Conservation (phyloP, 2,113 vertebrate species). For the Condylura cristata region DNA sequence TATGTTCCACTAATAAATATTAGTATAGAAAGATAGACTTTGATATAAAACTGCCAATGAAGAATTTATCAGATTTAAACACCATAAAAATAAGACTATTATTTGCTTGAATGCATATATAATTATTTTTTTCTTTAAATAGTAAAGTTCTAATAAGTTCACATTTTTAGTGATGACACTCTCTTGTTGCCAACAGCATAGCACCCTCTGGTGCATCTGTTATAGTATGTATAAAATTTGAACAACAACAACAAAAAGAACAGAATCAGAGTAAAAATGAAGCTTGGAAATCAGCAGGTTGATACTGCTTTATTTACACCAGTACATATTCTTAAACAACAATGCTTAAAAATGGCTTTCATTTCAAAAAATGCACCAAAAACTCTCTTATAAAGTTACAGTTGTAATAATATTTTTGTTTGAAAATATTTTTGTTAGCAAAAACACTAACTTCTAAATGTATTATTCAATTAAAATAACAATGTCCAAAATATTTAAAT, state of each 20-base stretch:
- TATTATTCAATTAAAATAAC: constrained; percentile 48
- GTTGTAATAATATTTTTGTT: constrained; percentile 3
- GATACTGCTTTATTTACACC: constrained; percentile 32
- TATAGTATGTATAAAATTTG: constrained; percentile 74
- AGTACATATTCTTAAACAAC: constrained; percentile 34
- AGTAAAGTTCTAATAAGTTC: constrained; percentile 62
- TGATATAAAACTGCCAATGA: constrained; percentile 40
- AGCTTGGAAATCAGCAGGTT: constrained; percentile 43
- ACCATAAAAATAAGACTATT: constrained; percentile 44
- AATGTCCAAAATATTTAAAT: not conserved
- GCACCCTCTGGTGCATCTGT: constrained; percentile 86
- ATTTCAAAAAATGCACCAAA: constrained; percentile 53
- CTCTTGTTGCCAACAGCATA: constrained; percentile 82
- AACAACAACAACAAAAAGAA: constrained; percentile 22
- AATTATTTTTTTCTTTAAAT: constrained; percentile 70
- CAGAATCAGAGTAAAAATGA: constrained; percentile 42
- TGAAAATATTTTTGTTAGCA: constrained; percentile 46
- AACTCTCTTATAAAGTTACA: not conserved
- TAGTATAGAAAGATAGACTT: not conserved
- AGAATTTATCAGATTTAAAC: constrained; percentile 57
- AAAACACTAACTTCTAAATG: constrained; percentile 26
- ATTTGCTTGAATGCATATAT: constrained; percentile 42
- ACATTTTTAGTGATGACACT: constrained; percentile 63
- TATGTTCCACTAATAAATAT: constrained; percentile 24
- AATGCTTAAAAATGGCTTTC: constrained; percentile 51